Percentiles rank a stretch among this genome's conserved stretches.
Evolutionary conservation across 2,113 vertebrate species (phyloP).

Genomic region (Chloropsis hardwickii): DNA sequence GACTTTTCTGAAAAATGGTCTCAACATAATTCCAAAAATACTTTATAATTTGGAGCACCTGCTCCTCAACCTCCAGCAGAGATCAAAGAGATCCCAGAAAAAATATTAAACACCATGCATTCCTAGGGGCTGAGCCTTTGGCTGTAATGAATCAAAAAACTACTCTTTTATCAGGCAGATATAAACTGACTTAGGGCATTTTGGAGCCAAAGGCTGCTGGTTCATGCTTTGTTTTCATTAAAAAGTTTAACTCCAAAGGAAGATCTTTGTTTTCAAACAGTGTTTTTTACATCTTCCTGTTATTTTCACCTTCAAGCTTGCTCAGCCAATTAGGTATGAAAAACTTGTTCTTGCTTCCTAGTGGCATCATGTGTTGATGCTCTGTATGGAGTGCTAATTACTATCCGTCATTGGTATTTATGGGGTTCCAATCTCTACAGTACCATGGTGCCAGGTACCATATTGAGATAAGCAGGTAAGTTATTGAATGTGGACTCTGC

Average conservation of each 20-base stretch:
- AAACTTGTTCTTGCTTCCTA: conserved; percentile 8
- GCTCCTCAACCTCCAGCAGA: conserved; percentile 14
- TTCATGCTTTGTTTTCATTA: not conserved
- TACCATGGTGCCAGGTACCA: not conserved
- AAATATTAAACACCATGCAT: conserved; percentile 10
- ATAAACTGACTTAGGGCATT: conserved; percentile 13
- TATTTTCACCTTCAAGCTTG: conserved; percentile 9
- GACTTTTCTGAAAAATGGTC: conserved; percentile 14
- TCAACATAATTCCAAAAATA: conserved; percentile 39
- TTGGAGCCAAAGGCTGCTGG: not conserved
- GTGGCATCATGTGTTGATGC: not conserved
- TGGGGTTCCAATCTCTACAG: not conserved
- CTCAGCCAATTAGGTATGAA: conserved; percentile 11
- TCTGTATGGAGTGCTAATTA: conserved; percentile 15
- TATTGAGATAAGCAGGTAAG: conserved; percentile 33
- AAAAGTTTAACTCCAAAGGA: not conserved
- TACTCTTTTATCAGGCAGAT: conserved; percentile 22
- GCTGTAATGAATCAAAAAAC: conserved; percentile 27
- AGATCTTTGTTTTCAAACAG: not conserved
- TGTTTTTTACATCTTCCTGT: not conserved
- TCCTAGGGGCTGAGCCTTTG: conserved; percentile 40
- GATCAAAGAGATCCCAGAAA: conserved; percentile 33
- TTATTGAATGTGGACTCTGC: not conserved
- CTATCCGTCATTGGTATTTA: conserved; percentile 27
- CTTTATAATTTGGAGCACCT: conserved; percentile 29